A percentile compares a stretch with the other conserved stretches of the same genome.
Evolutionary conservation across 1,140 invertebrate genomes (phyloP).

Genomic region (Calosoma granatense): DNA sequence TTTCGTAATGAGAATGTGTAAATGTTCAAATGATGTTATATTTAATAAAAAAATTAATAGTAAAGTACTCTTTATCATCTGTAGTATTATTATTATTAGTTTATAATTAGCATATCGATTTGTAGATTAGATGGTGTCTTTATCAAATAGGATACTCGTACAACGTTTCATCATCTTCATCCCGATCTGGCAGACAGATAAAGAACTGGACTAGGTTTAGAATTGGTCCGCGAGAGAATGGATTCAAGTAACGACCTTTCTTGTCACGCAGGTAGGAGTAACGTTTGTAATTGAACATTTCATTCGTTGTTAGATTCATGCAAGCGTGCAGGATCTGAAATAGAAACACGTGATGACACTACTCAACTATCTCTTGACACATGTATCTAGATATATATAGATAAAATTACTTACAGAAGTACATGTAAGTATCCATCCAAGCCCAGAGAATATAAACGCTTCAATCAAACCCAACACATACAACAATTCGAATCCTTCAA

Average conservation of each 20-base stretch:
- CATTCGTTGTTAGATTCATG: slow-evolving; percentile 88
- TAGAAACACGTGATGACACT: slow-evolving; percentile 17
- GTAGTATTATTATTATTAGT: too few species aligned
- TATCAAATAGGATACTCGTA: slow-evolving; percentile 1
- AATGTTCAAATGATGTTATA: too few species aligned
- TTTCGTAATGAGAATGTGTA: background rate
- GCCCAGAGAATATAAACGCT: slow-evolving; percentile 69
- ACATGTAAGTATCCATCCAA: slow-evolving; percentile 78
- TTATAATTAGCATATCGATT: too few species aligned
- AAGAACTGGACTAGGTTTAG: slow-evolving; percentile 85
- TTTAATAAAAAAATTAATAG: slow-evolving; percentile 2
- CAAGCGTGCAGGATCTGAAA: slow-evolving; percentile 73
- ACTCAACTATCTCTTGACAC: background rate
- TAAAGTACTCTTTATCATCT: too few species aligned
- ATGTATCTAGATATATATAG: background rate
- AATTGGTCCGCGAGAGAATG: slow-evolving; percentile 75
- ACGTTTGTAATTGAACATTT: slow-evolving; percentile 86
- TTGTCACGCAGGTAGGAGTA: slow-evolving; percentile 82
- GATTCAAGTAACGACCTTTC: slow-evolving; percentile 77
- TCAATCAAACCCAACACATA: slow-evolving; percentile 72
- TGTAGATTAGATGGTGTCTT: background rate
- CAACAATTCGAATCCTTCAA: slow-evolving; percentile 73
- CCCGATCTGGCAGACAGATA: slow-evolving; percentile 64
- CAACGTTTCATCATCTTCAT: slow-evolving; percentile 47
- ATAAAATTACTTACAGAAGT: slow-evolving; percentile 63